A percentile compares a stretch with the other conserved stretches of the same genome.
Conservation (phyloP, 2,797 vertebrate species). For the Huso huso region DNA sequence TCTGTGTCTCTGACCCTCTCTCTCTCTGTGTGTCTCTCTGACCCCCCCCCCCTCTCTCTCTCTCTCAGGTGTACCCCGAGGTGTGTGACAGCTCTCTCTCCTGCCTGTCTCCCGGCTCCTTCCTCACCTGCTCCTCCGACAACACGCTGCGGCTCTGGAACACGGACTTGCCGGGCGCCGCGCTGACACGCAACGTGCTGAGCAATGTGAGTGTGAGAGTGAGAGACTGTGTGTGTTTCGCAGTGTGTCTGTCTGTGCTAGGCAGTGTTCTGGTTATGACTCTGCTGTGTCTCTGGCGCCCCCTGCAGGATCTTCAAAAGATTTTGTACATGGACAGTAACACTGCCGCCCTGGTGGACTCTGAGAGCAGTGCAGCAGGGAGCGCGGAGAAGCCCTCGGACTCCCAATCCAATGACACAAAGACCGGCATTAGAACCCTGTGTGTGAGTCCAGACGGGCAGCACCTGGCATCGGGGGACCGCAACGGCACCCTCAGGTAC, state of each 20-base stretch:
- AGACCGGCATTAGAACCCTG: slow-evolving; percentile 79
- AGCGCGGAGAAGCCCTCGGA: slow-evolving; percentile 67
- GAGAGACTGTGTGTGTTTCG: too few relatives aligned
- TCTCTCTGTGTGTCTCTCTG: too few relatives aligned
- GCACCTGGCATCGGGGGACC: slow-evolving; percentile 89
- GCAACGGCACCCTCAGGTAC: slow-evolving; percentile 83
- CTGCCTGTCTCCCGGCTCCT: slow-evolving; percentile 71
- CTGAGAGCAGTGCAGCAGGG: slow-evolving; percentile 60
- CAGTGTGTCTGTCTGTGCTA: background rate
- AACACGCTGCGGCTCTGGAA: slow-evolving; percentile 93
- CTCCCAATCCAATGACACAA: slow-evolving; percentile 59
- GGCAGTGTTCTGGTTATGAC: background rate
- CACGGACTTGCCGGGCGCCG: slow-evolving; percentile 62
- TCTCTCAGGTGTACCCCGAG: slow-evolving; percentile 77
- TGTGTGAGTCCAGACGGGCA: slow-evolving; percentile 82
- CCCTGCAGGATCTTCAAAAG: slow-evolving; percentile 80
- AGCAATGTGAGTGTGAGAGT: slow-evolving; percentile 68
- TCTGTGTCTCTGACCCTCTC: too few relatives aligned
- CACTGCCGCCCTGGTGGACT: slow-evolving; percentile 69
- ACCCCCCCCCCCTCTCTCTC: background rate
- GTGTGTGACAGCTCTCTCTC: slow-evolving; percentile 54
- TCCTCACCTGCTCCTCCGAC: slow-evolving; percentile 92
- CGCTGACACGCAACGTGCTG: slow-evolving; percentile 76
- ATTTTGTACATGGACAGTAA: slow-evolving; percentile 86
- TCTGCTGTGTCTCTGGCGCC: background rate